Percentiles rank a stretch among this genome's conserved stretches.
These are phyloP conservation scores for Philereme vetulata DNA, from an alignment of 2,888 invertebrate species.

Conservation along the genomic window DNA sequence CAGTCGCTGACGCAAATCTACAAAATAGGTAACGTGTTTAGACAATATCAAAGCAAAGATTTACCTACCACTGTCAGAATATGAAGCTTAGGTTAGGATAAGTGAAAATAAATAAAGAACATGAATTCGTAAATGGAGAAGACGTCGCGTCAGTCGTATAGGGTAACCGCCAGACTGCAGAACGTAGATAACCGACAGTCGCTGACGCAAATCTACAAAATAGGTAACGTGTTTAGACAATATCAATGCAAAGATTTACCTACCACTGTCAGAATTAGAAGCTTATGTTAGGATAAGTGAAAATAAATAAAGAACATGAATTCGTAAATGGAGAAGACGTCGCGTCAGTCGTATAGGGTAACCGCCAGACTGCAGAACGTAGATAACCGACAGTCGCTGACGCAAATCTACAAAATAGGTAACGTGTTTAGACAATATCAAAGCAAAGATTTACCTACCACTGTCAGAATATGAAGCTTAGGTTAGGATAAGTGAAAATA, in stretches of 20 bases:
- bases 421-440: no score
- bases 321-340: conserved; percentile 49
- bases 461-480: no score
- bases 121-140: conserved; percentile 44
- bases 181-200: conserved; percentile 71
- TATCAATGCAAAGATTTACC: no score
- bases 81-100: no score
- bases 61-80: no score
- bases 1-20: conserved; percentile 77
- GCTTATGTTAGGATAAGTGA: no score
- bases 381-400: conserved; percentile 75
- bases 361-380: conserved; percentile 74
- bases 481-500: no score
- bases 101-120: no score
- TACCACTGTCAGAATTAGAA: no score
- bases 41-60: no score
- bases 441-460: no score
- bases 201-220: conserved; percentile 81
- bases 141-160: no score
- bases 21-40: conserved; percentile 84
- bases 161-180: conserved; percentile 76
- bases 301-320: conserved; percentile 1
- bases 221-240: conserved; percentile 84
- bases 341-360: conserved; percentile 61
- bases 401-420: conserved; percentile 82